Conservation (phyloP, 37 sponge, comb jelly and placozoan genomes). For the Haliclona indistincta region DNA sequence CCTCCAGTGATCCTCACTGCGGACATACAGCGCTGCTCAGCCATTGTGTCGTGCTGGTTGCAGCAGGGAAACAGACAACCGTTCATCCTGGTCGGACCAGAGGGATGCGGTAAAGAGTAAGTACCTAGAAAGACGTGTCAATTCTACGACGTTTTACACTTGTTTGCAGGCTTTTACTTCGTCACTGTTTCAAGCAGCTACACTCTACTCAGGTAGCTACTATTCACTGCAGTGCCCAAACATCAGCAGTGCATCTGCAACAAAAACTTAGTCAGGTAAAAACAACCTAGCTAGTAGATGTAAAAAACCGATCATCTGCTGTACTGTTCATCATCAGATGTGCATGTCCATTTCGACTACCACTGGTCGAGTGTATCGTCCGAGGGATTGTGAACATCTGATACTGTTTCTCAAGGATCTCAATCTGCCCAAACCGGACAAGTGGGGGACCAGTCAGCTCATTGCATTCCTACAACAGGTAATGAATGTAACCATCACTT, state of each 20-base stretch:
- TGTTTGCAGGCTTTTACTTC: slow-evolving; percentile 59
- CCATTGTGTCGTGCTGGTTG: slow-evolving; percentile 78
- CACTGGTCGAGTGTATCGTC: slow-evolving; percentile 87
- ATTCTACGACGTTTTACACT: background rate
- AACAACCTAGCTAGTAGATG: too few species aligned
- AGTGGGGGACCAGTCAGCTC: slow-evolving; percentile 97
- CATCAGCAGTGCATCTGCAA: slow-evolving; percentile 82
- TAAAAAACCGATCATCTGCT: background rate
- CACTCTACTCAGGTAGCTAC: slow-evolving; percentile 81
- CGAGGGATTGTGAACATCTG: slow-evolving; percentile 92
- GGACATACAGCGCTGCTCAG: slow-evolving; percentile 77
- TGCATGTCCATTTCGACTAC: slow-evolving; percentile 87
- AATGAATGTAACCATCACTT: background rate
- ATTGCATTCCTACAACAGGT: slow-evolving; percentile 98
- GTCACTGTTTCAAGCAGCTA: slow-evolving; percentile 71
- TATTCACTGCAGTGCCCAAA: slow-evolving; percentile 97
- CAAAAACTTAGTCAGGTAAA: slow-evolving; percentile 84
- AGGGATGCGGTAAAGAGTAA: slow-evolving; percentile 97
- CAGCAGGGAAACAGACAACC: slow-evolving; percentile 62
- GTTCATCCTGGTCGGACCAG: slow-evolving; percentile 96
- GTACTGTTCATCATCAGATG: slow-evolving; percentile 18
- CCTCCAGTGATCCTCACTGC: slow-evolving; percentile 86
- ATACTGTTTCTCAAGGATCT: slow-evolving; percentile 92
- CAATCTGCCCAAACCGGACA: slow-evolving; percentile 98
- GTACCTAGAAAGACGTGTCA: background rate